These are phyloP conservation scores for Pediacus dermestoides DNA, from an alignment of 2,888 invertebrate species.

Conservation along the genomic window DNA sequence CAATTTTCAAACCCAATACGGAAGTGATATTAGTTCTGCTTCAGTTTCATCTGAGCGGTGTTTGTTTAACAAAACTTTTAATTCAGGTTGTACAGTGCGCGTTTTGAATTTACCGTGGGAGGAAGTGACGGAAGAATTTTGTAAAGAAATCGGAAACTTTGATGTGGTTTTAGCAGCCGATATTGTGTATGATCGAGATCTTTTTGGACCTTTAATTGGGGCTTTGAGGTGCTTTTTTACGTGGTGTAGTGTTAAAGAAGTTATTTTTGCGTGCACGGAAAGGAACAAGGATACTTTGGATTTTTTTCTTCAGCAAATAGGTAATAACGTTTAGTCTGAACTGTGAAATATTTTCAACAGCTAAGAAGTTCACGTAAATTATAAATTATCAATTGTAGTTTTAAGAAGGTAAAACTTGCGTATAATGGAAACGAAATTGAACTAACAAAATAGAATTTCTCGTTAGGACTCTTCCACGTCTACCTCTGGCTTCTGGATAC, in stretches of 20 bases:
- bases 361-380: too few relatives aligned
- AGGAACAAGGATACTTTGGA: conserved; percentile 63
- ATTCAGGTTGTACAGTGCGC: conserved; percentile 18
- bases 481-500: too few relatives aligned
- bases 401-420: too few relatives aligned
- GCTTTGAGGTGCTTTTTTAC: conserved; percentile 50
- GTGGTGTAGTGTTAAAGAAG: conserved; percentile 41
- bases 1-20: conserved; percentile 1
- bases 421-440: too few relatives aligned
- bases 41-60: conserved; percentile 9
- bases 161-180: conserved; percentile 60
- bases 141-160: conserved; percentile 36
- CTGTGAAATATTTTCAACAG: background rate
- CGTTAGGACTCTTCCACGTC: too few relatives aligned
- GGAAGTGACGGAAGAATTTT: conserved; percentile 43
- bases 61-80: conserved; percentile 10
- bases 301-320: conserved; percentile 50
- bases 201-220: conserved; percentile 51
- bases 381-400: too few relatives aligned
- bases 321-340: conserved; percentile 23
- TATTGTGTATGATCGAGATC: conserved; percentile 58
- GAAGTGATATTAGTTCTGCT: too few relatives aligned
- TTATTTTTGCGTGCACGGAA: conserved; percentile 59
- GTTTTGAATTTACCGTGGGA: conserved; percentile 54
- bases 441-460: too few relatives aligned